Base-by-base conservation (phyloP, 2,888 invertebrate genomes). In the Drosophila prostipennis region DNA sequence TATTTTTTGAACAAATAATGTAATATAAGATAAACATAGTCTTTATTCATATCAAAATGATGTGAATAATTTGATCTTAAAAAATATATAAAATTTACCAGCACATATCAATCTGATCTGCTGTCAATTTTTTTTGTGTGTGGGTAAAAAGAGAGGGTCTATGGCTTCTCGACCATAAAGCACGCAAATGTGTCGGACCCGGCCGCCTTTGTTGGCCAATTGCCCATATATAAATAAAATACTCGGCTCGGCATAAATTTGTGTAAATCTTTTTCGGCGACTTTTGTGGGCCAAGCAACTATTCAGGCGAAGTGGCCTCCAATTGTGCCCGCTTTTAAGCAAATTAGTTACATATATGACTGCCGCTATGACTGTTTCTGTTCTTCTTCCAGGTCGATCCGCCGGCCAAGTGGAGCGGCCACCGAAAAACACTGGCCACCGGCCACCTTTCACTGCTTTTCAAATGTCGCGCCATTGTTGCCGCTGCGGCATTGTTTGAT, bases 181-280 rank as follows among this genome's bases (percentile, higher is more conserved):
- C 81, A 72, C 73, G 85, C 85, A 83, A 83, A 83, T 82, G 87
- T 84, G 79, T 81, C 75, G 60, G 65, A 74, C 58, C 63, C 71
- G 85, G 74, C 76, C 79, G 77, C 71, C 73, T 72, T 87, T 87
- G 68, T 82, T 87, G 86, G 82, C 72, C 88, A 76, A 79, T 76
- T 83, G 82, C 85, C 82, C 86, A 83, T 83, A 80, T 79, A 72
- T 48, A 71, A 72, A 64, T 39, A 64, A 34, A 34, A 34, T 34
- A 34, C 34, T 64, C 23, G 51, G 60, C 72, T 46, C 61, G 71
- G 82, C 88, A 82, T 76, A 87, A 78, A 84, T 81, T 82, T 79
- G 70, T 73, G 40, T 16, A 79, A 82, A 81, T 81, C 85, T 78
- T 80, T 61, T 71, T 69, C 52, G 56, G 43, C 68, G 68, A 76